A percentile compares a stretch with the other conserved stretches of the same genome.
phyloP scores from a whole-genome alignment of 2,888 invertebrate genomes.

The Heteromyza rotundicornis region DNA sequence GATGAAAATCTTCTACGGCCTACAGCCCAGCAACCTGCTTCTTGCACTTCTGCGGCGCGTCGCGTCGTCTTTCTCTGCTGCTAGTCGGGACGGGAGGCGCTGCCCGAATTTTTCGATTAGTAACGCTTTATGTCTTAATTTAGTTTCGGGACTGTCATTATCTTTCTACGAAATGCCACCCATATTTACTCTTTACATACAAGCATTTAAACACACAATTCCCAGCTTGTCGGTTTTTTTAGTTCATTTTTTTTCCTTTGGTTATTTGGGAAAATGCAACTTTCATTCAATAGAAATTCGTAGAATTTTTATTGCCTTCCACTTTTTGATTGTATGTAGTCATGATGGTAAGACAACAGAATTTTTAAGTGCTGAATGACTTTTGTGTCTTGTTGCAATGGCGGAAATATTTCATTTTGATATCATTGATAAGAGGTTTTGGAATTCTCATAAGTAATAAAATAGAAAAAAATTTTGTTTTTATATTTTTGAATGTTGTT shows the following conservation, averaged over 20 bases:
- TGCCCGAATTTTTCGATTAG: constrained; percentile 57
- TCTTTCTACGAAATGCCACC: constrained; percentile 25
- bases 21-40: constrained; percentile 26
- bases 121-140: constrained; percentile 58
- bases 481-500: too few species aligned
- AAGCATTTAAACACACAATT: background rate
- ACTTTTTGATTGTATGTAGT: background rate
- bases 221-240: too few species aligned
- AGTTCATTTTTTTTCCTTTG: too few species aligned
- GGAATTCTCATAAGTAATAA: too few species aligned
- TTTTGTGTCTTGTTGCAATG: too few species aligned
- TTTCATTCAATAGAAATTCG: constrained; percentile 44
- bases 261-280: constrained; percentile 33
- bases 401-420: too few species aligned
- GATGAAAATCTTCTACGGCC: constrained; percentile 45
- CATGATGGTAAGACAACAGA: too few species aligned
- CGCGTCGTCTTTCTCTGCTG: too few species aligned
- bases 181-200: constrained; percentile 12
- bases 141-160: constrained; percentile 10
- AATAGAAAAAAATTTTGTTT: too few species aligned
- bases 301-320: background rate
- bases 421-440: too few species aligned
- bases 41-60: too few species aligned
- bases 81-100: constrained; percentile 33
- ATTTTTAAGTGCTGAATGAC: too few species aligned